phyloP scores from a whole-genome alignment of 1,140 invertebrate genomes.

The Bombus pyrosoma region DNA sequence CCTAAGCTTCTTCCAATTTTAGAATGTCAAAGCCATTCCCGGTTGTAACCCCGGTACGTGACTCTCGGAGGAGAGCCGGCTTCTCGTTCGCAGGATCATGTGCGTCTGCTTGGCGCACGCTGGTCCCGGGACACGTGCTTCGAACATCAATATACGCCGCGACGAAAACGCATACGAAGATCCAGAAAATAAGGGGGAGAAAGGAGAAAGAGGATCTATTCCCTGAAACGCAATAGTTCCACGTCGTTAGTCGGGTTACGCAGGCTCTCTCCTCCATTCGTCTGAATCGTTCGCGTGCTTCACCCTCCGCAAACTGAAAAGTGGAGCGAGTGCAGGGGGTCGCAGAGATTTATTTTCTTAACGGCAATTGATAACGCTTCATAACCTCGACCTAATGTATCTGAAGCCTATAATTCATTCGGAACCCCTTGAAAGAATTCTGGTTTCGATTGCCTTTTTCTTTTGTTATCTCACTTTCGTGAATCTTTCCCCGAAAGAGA shows the following conservation, averaged over 20 bases:
- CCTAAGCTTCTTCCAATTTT: slow-evolving; percentile 71
- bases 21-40: slow-evolving; percentile 69
- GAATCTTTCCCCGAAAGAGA: background rate
- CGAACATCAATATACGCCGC: slow-evolving; percentile 62
- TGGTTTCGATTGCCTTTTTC: background rate
- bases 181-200: background rate
- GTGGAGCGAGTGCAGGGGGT: slow-evolving; percentile 10
- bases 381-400: slow-evolving; percentile 54
- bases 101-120: slow-evolving; percentile 53
- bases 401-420: slow-evolving; percentile 55
- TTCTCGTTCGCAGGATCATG: slow-evolving; percentile 58
- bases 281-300: background rate
- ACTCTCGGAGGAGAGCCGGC: slow-evolving; percentile 40
- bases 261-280: background rate
- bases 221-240: slow-evolving; percentile 64
- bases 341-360: slow-evolving; percentile 61
- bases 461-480: background rate
- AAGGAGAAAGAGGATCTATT: background rate
- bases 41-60: slow-evolving; percentile 68
- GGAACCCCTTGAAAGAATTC: background rate
- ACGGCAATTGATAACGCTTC: slow-evolving; percentile 61
- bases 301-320: slow-evolving; percentile 45
- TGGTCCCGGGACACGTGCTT: slow-evolving; percentile 58
- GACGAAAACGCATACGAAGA: slow-evolving; percentile 62
- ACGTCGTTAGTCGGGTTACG: slow-evolving; percentile 53